Percentiles rank a stretch among this genome's conserved stretches.
Evolutionary conservation across 2,888 invertebrate species (phyloP).

Genomic region (Hetaerina titia): DNA sequence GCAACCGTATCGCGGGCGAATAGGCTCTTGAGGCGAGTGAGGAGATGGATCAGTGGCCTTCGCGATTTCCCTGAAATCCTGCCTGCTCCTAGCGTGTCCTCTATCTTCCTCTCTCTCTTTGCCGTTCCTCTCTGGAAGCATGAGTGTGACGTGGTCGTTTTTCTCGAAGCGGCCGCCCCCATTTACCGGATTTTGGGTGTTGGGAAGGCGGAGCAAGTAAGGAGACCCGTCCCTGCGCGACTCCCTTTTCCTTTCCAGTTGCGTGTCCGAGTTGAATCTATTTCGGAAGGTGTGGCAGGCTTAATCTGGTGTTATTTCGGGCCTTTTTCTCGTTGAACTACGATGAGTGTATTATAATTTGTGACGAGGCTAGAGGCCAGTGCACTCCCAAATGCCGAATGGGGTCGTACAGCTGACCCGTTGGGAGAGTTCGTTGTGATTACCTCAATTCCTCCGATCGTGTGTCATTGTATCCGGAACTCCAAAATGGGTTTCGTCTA

Average conservation of each 20-base stretch:
- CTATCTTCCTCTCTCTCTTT: neutral
- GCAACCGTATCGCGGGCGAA: neutral
- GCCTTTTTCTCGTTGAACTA: neutral
- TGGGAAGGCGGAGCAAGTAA: neutral
- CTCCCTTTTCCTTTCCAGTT: neutral
- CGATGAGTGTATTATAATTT: neutral
- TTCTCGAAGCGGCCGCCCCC: too few species aligned
- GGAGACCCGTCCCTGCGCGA: neutral
- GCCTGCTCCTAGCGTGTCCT: neutral
- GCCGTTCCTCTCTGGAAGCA: neutral
- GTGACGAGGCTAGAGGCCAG: neutral
- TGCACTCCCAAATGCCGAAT: neutral
- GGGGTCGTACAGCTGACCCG: neutral
- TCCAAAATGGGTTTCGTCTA: too few species aligned
- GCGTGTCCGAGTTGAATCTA: neutral
- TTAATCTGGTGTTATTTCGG: neutral
- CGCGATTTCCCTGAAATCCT: neutral
- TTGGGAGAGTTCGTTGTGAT: neutral
- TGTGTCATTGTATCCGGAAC: too few species aligned
- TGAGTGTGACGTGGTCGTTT: neutral
- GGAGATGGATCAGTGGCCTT: neutral
- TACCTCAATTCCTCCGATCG: too few species aligned
- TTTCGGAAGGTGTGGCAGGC: constrained; percentile 32
- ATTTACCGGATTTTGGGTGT: too few species aligned
- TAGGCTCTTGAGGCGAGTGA: neutral